These are phyloP conservation scores for Ptychochromis oligacanthus DNA, from an alignment of 2,113 vertebrate genomes.

Conservation along the genomic window DNA sequence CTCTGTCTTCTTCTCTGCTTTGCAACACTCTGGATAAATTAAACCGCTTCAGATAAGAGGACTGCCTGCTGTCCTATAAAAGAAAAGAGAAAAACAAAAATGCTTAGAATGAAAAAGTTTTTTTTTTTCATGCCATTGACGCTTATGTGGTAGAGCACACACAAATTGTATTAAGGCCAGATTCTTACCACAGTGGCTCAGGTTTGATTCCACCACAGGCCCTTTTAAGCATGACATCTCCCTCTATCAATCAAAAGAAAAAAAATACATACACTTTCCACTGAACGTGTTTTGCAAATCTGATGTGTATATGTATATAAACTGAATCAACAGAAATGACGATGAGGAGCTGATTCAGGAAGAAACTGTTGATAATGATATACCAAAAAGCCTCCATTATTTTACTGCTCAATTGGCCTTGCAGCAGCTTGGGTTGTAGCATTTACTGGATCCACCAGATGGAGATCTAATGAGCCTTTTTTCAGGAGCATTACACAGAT, in stretches of 20 bases:
- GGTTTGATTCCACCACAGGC: not conserved
- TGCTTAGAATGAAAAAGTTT: not conserved
- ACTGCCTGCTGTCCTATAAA: not conserved
- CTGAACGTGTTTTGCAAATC: conserved; percentile 4
- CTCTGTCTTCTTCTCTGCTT: conserved; percentile 24
- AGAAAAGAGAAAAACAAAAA: conserved; percentile 4
- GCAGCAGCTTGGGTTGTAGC: conserved; percentile 85
- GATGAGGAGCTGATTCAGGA: conserved; percentile 39
- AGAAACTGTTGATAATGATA: conserved; percentile 58
- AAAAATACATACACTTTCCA: not conserved
- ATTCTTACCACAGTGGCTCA: not conserved
- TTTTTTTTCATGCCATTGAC: not conserved
- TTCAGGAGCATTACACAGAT: conserved; percentile 80
- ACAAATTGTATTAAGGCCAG: not conserved
- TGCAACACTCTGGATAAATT: conserved; percentile 33
- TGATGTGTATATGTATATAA: conserved; percentile 1
- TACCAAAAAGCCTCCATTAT: conserved; percentile 79
- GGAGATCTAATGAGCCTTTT: conserved; percentile 87
- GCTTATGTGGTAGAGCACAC: not conserved
- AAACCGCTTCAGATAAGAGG: conserved; percentile 27
- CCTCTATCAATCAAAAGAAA: not conserved
- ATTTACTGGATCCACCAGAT: conserved; percentile 85
- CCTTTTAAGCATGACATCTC: not conserved
- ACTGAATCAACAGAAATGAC: conserved; percentile 21
- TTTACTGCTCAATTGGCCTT: conserved; percentile 86